Evolutionary conservation across 2,797 vertebrate species (phyloP), one percentile per base, ranked within the genome.

Genomic region (Paratrypauchen microcephalus): DNA sequence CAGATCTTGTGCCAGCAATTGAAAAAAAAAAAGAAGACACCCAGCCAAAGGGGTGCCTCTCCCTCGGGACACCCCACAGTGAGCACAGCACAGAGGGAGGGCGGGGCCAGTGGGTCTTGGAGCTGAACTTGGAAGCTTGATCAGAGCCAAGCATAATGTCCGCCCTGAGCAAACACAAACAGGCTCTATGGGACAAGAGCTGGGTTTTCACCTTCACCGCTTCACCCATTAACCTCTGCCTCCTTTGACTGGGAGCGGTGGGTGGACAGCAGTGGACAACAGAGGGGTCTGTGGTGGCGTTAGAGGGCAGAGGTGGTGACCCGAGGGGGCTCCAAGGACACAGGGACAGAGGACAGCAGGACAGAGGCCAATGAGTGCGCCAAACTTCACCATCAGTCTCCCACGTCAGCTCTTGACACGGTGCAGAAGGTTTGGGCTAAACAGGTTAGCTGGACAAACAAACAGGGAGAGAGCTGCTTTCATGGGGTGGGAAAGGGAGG

Each of bases 91-190:
- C 32, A 41, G 59, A 32, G 32, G 19, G 59, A n/a, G 11, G 45
- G 58, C 54, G 68, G 69, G 71, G 39, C 66, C 15, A 66, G 79
- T 84, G 88, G 87, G 82, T 89, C 83, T 90, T 89, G 84, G 85
- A 88, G 85, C 90, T 93, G 91, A 93, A 93, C 91, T 92, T 93
- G 91, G 91, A 83, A 77, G 85, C 89, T 86, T 83, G 79, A 89
- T 91, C 87, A 88, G 84, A 83, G 62, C 56, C 54, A 72, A n/a
- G 77, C 66, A 86, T 81, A 91, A 89, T 78, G 82, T 79, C 75
- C 72, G 80, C 83, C 80, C 85, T 88, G 85, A 89, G 81, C 87
- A 90, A 89, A 91, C 78, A 84, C 87, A 90, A 89, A 91, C 78
- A 84, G 73, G 65, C 68, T 65, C 61, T 9, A 26, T 18, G 32